Evolutionary conservation across 2,888 invertebrate genomes (phyloP), one percentile per base, ranked within the genome.

Genomic region (Choristoneura rosaceana): DNA sequence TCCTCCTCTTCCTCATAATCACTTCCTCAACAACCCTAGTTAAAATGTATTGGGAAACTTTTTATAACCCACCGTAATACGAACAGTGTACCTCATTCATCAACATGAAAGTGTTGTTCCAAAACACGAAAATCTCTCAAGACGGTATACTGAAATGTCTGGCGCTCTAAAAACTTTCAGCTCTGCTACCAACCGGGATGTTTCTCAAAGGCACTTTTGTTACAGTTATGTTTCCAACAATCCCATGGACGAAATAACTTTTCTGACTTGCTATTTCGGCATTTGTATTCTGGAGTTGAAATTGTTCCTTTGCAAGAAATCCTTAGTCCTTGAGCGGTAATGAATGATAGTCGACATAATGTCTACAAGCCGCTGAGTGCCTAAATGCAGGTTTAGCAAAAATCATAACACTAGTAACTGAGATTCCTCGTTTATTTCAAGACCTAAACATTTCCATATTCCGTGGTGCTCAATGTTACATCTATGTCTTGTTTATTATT

Each of bases 401-500:
- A 43, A 43, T 4, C 10, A 12, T 12, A 3, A 43, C 43, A 10
- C 12, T 43, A 12, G 10, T 43, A 43, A 43, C 10, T 12, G 12
- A 43, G 12, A 43, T 43, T 10, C 10, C 43, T 12, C 43, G 41
- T 41, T 41, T 43, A 10, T 12, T 43, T 12, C 12, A 7, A 12
- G 12, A 43, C 12, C 12, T 43, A 38, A 15, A 17, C 63, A 33
- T 47, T 34, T 47, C 33, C 33, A n/a, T 63, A 47, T 5, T 17
- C 25, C 17, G 43, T 45, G 12, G 5, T 33, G 43, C 61, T 33
- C 7, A 12, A n/a, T 62, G 34, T 38, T 63, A 45, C 47, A 59
- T 15, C 15, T 34, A 8, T 10, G 50, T 3, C 25, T 25, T 25
- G 9, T 70, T 73, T 71, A 58, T 64, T 74, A 76, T 77, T 76